Percentiles rank a stretch among this genome's conserved stretches.
These are phyloP conservation scores for Beris morrisii DNA, from an alignment of 2,888 invertebrate species.

Conservation along the genomic window DNA sequence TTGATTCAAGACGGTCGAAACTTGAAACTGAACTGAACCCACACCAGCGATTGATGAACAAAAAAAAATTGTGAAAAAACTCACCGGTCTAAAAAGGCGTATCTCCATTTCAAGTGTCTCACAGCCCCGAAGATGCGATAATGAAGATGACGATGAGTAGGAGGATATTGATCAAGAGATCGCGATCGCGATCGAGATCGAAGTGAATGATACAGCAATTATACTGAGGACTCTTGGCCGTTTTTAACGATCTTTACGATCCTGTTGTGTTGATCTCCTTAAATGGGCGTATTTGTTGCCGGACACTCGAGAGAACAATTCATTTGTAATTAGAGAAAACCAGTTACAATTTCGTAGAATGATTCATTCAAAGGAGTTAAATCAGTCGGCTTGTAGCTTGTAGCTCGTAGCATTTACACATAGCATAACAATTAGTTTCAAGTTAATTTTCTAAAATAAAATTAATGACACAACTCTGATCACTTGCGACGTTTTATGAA, in stretches of 20 bases:
- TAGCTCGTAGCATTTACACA: no score
- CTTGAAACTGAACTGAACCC: conserved; percentile 12
- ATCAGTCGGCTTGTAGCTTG: conserved; percentile 10
- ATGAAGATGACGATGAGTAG: conserved; percentile 27
- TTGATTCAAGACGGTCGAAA: conserved; percentile 27
- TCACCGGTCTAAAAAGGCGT: conserved; percentile 21
- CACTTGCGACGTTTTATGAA: no score
- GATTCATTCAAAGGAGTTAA: neutral
- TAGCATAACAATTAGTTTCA: no score
- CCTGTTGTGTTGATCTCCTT: conserved; percentile 30
- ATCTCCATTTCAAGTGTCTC: conserved; percentile 6
- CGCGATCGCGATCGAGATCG: conserved; percentile 25
- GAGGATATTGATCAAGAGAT: conserved; percentile 27
- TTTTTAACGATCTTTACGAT: conserved; percentile 5
- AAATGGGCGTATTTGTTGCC: conserved; percentile 21
- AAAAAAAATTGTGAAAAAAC: neutral
- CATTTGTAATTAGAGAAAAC: conserved; percentile 25
- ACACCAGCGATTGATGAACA: neutral
- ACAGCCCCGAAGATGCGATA: conserved; percentile 21
- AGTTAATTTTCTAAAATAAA: no score
- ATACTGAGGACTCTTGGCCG: conserved; percentile 18
- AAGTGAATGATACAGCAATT: conserved; percentile 29
- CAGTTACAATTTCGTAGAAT: conserved; percentile 2
- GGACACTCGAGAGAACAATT: conserved; percentile 26
- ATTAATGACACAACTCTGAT: no score